Evolutionary conservation across 2,797 vertebrate species (phyloP).

Genomic region (Gobionotothen gibberifrons): DNA sequence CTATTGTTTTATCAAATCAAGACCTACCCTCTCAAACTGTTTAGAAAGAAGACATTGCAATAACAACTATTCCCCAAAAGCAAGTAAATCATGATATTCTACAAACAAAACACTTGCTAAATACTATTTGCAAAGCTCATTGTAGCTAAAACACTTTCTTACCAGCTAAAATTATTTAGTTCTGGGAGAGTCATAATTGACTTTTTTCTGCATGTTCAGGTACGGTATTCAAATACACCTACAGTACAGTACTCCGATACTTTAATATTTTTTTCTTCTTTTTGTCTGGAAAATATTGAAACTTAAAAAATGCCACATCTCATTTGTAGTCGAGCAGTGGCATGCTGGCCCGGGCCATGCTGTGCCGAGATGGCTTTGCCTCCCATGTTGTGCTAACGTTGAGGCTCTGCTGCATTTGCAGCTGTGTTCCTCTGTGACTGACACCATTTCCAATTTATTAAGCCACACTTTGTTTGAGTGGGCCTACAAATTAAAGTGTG

Average conservation of each 20-base stretch:
- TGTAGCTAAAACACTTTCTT: background rate
- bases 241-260: background rate
- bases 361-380: conserved; percentile 25
- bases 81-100: background rate
- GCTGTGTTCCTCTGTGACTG: conserved; percentile 69
- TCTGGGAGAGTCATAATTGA: background rate
- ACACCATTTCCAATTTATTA: conserved; percentile 82
- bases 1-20: background rate
- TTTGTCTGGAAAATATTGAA: conserved; percentile 37
- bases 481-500: conserved; percentile 72
- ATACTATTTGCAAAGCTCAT: background rate
- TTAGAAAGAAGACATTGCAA: background rate
- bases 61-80: no score
- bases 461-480: conserved; percentile 70
- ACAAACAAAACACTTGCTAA: background rate
- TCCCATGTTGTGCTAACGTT: conserved; percentile 38
- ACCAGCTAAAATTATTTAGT: background rate
- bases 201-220: background rate
- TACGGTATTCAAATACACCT: background rate
- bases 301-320: conserved; percentile 54
- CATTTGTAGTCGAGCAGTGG: conserved; percentile 58
- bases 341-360: conserved; percentile 10
- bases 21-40: background rate
- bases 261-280: background rate
- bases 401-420: conserved; percentile 50